Percentiles rank a stretch among this genome's conserved stretches.
Conservation (phyloP, 1,140 invertebrate species). For the Solenopsis invicta region DNA sequence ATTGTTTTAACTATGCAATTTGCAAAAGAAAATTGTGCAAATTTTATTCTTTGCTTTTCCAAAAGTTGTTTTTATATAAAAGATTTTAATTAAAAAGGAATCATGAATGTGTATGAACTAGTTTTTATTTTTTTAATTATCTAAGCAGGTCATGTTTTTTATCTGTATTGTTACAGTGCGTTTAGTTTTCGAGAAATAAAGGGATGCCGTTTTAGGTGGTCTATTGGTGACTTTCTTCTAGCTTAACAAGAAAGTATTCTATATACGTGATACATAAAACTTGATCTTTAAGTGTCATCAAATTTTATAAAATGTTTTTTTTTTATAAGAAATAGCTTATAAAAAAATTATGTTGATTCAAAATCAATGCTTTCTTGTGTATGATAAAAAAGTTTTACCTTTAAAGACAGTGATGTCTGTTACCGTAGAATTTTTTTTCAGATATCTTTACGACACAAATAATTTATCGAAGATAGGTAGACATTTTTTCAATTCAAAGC, state of each 20-base stretch:
- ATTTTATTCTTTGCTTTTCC: too few species aligned
- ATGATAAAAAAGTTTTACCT: constrained; percentile 14
- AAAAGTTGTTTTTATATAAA: too few species aligned
- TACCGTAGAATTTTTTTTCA: neutral
- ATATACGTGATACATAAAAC: neutral
- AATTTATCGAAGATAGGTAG: neutral
- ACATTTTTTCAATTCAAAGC: neutral
- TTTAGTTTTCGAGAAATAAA: too few species aligned
- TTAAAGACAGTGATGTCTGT: neutral
- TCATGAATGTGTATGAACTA: too few species aligned
- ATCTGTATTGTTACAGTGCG: too few species aligned
- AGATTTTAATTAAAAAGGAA: too few species aligned
- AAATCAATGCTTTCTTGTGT: neutral
- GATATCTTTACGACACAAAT: constrained; percentile 3
- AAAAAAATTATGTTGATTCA: constrained; percentile 22
- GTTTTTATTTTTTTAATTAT: too few species aligned
- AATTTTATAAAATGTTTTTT: neutral
- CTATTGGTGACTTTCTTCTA: too few species aligned
- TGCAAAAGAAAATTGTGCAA: too few species aligned
- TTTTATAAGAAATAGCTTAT: neutral
- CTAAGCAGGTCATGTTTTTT: too few species aligned
- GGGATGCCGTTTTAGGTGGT: too few species aligned
- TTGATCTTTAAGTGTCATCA: neutral
- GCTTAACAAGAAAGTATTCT: neutral
- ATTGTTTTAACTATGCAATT: too few species aligned